Percentiles rank a stretch among this genome's conserved stretches.
Evolutionary conservation across 2,113 vertebrate species (phyloP).

Genomic region (Tor tambroides): DNA sequence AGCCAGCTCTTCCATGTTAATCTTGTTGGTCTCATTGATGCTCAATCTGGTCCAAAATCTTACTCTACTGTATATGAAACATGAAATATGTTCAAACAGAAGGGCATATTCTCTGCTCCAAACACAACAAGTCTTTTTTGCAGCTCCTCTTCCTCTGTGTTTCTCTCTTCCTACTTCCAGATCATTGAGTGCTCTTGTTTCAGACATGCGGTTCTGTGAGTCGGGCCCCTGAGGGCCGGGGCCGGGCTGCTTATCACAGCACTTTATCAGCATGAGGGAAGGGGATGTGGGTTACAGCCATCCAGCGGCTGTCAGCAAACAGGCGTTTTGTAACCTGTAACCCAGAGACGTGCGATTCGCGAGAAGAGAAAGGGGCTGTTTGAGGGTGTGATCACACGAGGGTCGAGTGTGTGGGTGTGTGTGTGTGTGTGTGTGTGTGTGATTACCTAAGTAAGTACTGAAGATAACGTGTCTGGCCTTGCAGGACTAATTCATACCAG

Average conservation of each 20-base stretch:
- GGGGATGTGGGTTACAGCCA: conserved; percentile 89
- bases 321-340: conserved; percentile 83
- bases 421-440: conserved; percentile 33
- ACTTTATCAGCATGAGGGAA: conserved; percentile 91
- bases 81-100: conserved; percentile 31
- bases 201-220: conserved; percentile 85
- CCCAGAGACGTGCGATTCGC: conserved; percentile 58
- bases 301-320: conserved; percentile 76
- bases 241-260: conserved; percentile 90
- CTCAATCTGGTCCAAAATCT: neutral
- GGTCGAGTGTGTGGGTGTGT: conserved; percentile 10
- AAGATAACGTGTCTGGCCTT: conserved; percentile 35
- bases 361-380: conserved; percentile 15
- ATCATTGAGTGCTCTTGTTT: conserved; percentile 66
- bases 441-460: conserved; percentile 14
- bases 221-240: conserved; percentile 76
- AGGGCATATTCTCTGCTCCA: conserved; percentile 30
- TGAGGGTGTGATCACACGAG: conserved; percentile 58
- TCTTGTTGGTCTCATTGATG: neutral
- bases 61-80: neutral
- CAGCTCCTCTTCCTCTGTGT: conserved; percentile 55
- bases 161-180: conserved; percentile 53
- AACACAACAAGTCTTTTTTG: conserved; percentile 42
- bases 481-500: conserved; percentile 8
- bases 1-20: neutral